Percentiles rank a stretch among this genome's conserved stretches.
These are phyloP conservation scores for Porites evermanni DNA, from an alignment of 92 coral and sea anemone species.

Conservation along the genomic window DNA sequence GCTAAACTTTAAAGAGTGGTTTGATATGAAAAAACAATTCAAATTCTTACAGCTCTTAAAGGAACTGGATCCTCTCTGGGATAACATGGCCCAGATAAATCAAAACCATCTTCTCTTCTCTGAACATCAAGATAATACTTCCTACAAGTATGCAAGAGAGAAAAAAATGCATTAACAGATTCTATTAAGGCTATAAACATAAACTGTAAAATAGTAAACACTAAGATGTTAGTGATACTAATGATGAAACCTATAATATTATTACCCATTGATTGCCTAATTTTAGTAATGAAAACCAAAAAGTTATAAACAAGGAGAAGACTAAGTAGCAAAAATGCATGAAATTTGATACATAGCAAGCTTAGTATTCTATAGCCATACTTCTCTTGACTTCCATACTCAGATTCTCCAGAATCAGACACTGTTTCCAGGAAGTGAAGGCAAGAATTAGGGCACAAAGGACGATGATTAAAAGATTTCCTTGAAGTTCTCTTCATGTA, in stretches of 20 bases:
- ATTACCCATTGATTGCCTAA: no score
- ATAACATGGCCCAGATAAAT: conserved; percentile 88
- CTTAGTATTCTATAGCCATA: conserved; percentile 15
- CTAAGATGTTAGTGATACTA: no score
- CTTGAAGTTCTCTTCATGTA: conserved; percentile 78
- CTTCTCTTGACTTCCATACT: conserved; percentile 53
- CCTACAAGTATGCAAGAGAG: conserved; percentile 42
- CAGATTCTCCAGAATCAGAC: conserved; percentile 75
- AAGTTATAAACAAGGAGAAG: background rate
- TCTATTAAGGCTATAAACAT: background rate
- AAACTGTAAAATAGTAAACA: background rate
- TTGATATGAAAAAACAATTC: background rate
- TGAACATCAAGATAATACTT: conserved; percentile 95
- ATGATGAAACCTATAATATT: no score
- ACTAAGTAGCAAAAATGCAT: background rate
- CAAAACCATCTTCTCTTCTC: conserved; percentile 98
- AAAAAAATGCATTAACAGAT: background rate
- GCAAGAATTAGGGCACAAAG: conserved; percentile 73
- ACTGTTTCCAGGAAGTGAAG: conserved; percentile 79
- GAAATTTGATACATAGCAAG: background rate
- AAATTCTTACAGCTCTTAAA: conserved; percentile 81
- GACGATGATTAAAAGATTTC: conserved; percentile 48
- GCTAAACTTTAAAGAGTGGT: background rate
- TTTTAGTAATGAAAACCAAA: no score
- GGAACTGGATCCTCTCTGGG: conserved; percentile 91